Evolutionary conservation across 2,113 vertebrate genomes (phyloP), one percentile per base, ranked within the genome.

Genomic region (Dasyprocta punctata): DNA sequence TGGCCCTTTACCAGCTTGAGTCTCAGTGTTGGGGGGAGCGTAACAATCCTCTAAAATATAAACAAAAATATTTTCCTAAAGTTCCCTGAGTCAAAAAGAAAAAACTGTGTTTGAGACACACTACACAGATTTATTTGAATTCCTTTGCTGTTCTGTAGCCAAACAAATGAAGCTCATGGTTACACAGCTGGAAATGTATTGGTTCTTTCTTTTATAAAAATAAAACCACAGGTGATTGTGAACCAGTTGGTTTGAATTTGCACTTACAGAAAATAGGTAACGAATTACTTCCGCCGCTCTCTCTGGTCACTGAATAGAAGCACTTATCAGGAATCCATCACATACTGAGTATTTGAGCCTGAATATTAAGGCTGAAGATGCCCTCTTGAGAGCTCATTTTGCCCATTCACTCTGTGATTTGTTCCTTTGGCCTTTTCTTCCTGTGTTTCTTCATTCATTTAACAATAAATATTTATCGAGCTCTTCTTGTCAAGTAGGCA

Each of bases 21-120:
- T 83, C 92, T 1, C 38, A 61, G 1, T 54, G 75, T 97, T 84
- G 26, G 28, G 7, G 0, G 17, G 1, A 5, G 11, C 13, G 33
- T 77, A 52, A 41, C 36, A 97, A 36, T 81, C 17, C 26, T 0
- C 81, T 96, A 88, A 95, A 97, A 92, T 19, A 86, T 80, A 96
- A 98, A 93, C 73, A 93, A 92, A 94, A 97, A 91, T 71, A 71
- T 0, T 97, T 97, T 93, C 78, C 89, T 94, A 97, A 95, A 97
- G 80, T 98, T 97, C 94, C 30, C 95, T 95, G 89, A 92, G 61
- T 98, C 17, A 38, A 69, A 89, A 77, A 92, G 95, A 75, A 92
- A 77, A 67, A 41, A 77, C 93, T 73, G 94, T 69, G 56, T 82
- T 95, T 93, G 77, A 86, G 63, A 94, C 94, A 86, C 61, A 67